Evolutionary conservation across 2,888 invertebrate species (phyloP).

Genomic region (Ptilodon capucinus): DNA sequence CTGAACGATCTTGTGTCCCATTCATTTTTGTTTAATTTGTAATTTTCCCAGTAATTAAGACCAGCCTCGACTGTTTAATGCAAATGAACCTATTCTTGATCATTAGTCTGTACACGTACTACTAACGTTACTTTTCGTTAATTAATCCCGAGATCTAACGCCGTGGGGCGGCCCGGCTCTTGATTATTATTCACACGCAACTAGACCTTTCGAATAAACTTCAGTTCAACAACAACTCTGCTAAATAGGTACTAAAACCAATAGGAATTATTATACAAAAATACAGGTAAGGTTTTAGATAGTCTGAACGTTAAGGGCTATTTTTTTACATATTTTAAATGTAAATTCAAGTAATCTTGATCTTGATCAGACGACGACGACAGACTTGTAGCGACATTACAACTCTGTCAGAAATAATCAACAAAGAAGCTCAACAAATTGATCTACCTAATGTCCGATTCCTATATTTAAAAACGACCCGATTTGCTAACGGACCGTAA

Average conservation of each 20-base stretch:
- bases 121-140: conserved; percentile 77
- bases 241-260: neutral
- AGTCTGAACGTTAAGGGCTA: too few relatives aligned
- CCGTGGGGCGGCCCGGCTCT: conserved; percentile 43
- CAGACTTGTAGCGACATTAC: too few relatives aligned
- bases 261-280: too few relatives aligned
- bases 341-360: too few relatives aligned
- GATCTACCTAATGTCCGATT: too few relatives aligned
- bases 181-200: conserved; percentile 66
- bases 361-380: too few relatives aligned
- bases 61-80: conserved; percentile 73
- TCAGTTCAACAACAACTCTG: neutral
- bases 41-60: conserved; percentile 80
- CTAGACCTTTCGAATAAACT: conserved; percentile 6
- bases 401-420: too few relatives aligned
- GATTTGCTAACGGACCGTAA: too few relatives aligned
- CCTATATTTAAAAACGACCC: too few relatives aligned
- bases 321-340: too few relatives aligned
- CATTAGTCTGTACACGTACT: conserved; percentile 77
- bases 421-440: too few relatives aligned
- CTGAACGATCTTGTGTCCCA: conserved; percentile 41
- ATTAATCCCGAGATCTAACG: conserved; percentile 70
- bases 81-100: conserved; percentile 79
- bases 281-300: too few relatives aligned
- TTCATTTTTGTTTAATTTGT: conserved; percentile 76